These are phyloP conservation scores for Parnassius glacialis DNA, from an alignment of 2,888 invertebrate species.

Conservation along the genomic window DNA sequence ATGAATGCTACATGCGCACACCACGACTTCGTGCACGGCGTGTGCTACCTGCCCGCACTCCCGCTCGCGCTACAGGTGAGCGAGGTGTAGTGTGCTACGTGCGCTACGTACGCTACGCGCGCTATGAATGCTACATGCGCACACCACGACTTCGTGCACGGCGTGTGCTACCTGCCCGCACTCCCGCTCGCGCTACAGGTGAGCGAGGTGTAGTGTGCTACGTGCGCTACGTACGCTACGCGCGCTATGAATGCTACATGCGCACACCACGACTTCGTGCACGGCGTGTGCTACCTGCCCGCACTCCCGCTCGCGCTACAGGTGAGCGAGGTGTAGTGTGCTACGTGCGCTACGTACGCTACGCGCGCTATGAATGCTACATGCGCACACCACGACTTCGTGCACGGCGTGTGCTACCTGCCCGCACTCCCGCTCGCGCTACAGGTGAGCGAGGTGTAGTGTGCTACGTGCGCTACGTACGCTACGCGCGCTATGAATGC, in stretches of 20 bases:
- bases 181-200: conserved; percentile 44
- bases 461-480: neutral
- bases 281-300: too few species aligned
- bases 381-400: too few species aligned
- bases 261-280: too few species aligned
- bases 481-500: too few species aligned
- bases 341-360: neutral
- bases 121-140: conserved; percentile 86
- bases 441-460: conserved; percentile 38
- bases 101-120: conserved; percentile 93
- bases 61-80: too few species aligned
- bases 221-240: neutral
- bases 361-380: conserved; percentile 33
- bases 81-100: neutral
- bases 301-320: too few species aligned
- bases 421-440: conserved; percentile 25
- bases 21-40: too few species aligned
- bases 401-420: too few species aligned
- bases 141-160: conserved; percentile 98
- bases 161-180: conserved; percentile 95
- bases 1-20: conserved; percentile 33
- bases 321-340: too few species aligned
- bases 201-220: neutral
- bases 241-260: too few species aligned
- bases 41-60: too few species aligned